Base-by-base conservation (phyloP, 2,888 invertebrate genomes). In the Phaedon cochleariae region DNA sequence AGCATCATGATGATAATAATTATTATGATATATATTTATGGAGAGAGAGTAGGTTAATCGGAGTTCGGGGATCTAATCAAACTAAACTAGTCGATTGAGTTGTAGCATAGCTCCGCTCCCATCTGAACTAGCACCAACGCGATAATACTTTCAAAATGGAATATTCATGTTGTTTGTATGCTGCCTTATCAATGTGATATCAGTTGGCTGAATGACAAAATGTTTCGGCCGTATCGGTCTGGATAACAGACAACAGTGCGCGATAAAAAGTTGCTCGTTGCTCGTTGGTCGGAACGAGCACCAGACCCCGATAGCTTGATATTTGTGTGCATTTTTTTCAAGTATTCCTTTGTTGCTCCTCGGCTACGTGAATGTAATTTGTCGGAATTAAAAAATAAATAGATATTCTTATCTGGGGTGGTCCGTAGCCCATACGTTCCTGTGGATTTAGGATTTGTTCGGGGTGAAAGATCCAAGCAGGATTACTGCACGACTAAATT, bases 101-200 rank as follows among this genome's bases (percentile, higher is more conserved):
- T 2, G 9, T 10, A 34, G 6, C 31, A 34, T 10, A 5, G 31
- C 31, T 5, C 31, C 9, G 9, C 9, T 34, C 10, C 31, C 31
- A 34, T 34, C 31, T 34, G 9, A 10, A 29, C 34, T 55, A 79
- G 78, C 78, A 79, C 77, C 79, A 79, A 79, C 72, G 78, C 80
- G 82, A 82, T 82, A 81, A 81, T 79, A 77, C 76, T 79, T 82
- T 80, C 81, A 82, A 83, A 83, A 83, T 83, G 82, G 83, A 83
- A 82, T 82, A 82, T 82, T 83, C 82, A 82, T 83, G 83, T 82
- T 82, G 80, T 82, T 82, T 81, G 80, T 80, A 76, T 77, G 75
- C 76, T 75, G 74, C 71, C 77, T 79, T 80, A 81, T 81, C 81
- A 74, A 52, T 71, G 31, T 65, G 78, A 79, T 79, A 79, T 79